phyloP scores from a whole-genome alignment of 2,888 invertebrate species.

The Caenorhabditis afra region DNA sequence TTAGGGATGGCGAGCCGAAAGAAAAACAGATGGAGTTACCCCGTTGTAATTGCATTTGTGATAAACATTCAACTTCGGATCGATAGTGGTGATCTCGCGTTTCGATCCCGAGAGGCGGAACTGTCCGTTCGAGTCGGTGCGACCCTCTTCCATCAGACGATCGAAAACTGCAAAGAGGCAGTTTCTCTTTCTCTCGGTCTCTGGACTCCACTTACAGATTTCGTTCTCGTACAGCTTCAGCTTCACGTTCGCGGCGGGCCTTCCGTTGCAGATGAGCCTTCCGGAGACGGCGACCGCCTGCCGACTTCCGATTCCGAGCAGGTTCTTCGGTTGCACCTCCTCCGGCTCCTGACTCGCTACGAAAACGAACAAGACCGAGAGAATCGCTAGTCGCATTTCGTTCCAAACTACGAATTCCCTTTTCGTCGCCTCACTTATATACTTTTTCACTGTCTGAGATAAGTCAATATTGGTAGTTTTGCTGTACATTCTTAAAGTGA shows the following conservation, averaged over 20 bases:
- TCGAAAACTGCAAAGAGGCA: constrained; percentile 60
- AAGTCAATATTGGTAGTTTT: constrained; percentile 43
- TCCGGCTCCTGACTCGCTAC: constrained; percentile 3
- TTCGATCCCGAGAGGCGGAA: constrained; percentile 63
- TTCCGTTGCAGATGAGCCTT: constrained; percentile 65
- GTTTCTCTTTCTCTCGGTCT: background rate
- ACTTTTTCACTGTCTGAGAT: constrained; percentile 30
- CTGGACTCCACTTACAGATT: constrained; percentile 38
- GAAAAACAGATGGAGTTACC: constrained; percentile 16
- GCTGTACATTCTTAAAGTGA: constrained; percentile 23
- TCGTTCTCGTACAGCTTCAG: constrained; percentile 69
- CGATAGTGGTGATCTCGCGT: constrained; percentile 65
- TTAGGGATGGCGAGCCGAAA: constrained; percentile 1
- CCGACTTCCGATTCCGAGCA: constrained; percentile 63
- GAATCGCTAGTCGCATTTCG: constrained; percentile 14
- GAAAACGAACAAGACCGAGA: background rate
- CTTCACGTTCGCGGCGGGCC: constrained; percentile 59
- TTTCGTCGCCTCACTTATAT: constrained; percentile 1
- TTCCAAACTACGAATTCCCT: constrained; percentile 27
- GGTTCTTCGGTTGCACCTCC: constrained; percentile 10
- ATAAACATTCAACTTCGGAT: constrained; percentile 70
- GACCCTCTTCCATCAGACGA: constrained; percentile 54
- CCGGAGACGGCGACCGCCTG: constrained; percentile 70
- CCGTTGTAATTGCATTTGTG: constrained; percentile 72
- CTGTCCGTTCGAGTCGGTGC: constrained; percentile 62